These are phyloP conservation scores for Loxodonta africana DNA, from an alignment of 2,113 vertebrate species.

Conservation along the genomic window DNA sequence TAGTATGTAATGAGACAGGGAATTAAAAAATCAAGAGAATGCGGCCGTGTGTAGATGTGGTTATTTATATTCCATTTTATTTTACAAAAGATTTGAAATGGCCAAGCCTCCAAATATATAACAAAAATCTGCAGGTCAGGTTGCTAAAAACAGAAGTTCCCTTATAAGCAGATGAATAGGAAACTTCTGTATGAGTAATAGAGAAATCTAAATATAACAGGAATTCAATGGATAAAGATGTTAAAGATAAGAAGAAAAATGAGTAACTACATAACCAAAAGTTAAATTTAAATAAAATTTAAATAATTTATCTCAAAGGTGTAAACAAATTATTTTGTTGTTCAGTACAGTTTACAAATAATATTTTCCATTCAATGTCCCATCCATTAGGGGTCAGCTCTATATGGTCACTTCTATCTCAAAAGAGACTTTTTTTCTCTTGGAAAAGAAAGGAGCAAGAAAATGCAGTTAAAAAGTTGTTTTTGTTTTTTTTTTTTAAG, in stretches of 20 bases:
- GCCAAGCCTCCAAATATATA: background rate
- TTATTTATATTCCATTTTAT: conserved; percentile 5
- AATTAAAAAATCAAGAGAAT: background rate
- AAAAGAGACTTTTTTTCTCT: conserved; percentile 1
- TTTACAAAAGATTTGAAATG: background rate
- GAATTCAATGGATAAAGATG: conserved; percentile 7
- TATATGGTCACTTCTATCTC: background rate
- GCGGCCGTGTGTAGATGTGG: background rate
- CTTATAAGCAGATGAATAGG: background rate
- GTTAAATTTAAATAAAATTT: conserved; percentile 40
- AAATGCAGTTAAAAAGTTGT: background rate
- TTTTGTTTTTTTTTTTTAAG: background rate
- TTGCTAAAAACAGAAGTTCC: conserved; percentile 9
- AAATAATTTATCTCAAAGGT: background rate
- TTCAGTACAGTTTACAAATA: conserved; percentile 28
- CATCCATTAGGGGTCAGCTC: background rate
- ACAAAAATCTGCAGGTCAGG: conserved; percentile 4
- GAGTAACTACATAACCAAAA: background rate
- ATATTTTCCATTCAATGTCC: background rate
- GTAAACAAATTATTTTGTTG: conserved; percentile 3
- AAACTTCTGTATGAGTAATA: conserved; percentile 24
- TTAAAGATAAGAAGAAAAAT: conserved; percentile 49
- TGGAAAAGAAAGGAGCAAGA: background rate
- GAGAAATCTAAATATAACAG: background rate
- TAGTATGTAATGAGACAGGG: background rate